Evolutionary conservation across 2,113 vertebrate species (phyloP).

Genomic region (Stictonetta naevosa): DNA sequence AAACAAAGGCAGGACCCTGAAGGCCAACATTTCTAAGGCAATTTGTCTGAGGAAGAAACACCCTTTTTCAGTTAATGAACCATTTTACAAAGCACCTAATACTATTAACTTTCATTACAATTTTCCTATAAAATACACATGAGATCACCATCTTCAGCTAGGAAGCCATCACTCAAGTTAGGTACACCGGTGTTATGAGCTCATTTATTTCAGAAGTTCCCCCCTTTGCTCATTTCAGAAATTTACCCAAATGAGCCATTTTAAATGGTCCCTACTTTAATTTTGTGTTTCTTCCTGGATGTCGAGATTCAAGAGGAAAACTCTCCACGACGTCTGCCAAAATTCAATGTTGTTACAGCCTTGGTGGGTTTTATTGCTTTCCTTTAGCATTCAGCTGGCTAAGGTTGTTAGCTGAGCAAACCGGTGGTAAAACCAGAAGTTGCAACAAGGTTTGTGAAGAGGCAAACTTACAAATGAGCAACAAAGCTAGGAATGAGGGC

Average conservation of each 20-base stretch:
- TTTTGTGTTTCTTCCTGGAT: neutral
- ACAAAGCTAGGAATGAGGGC: neutral
- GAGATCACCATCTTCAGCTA: neutral
- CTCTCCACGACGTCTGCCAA: accelerated
- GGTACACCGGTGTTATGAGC: neutral
- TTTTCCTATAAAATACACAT: neutral
- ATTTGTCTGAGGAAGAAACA: slow-evolving; percentile 7
- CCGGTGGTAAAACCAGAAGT: neutral
- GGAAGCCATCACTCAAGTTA: neutral
- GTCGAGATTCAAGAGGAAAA: neutral
- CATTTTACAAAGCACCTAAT: neutral
- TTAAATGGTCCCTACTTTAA: neutral
- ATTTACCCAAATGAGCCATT: neutral
- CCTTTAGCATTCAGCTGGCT: neutral
- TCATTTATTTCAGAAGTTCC: neutral
- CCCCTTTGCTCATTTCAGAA: neutral
- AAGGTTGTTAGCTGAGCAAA: neutral
- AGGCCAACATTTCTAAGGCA: neutral
- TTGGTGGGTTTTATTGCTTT: neutral
- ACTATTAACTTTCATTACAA: neutral
- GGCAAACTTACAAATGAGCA: neutral
- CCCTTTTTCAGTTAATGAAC: slow-evolving; percentile 1
- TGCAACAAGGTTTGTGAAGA: neutral
- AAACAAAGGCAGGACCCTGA: neutral
- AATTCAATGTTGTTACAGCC: neutral